A percentile compares a stretch with the other conserved stretches of the same genome.
Evolutionary conservation across 2,113 vertebrate species (phyloP).

Genomic region (Brevimyrus niger): DNA sequence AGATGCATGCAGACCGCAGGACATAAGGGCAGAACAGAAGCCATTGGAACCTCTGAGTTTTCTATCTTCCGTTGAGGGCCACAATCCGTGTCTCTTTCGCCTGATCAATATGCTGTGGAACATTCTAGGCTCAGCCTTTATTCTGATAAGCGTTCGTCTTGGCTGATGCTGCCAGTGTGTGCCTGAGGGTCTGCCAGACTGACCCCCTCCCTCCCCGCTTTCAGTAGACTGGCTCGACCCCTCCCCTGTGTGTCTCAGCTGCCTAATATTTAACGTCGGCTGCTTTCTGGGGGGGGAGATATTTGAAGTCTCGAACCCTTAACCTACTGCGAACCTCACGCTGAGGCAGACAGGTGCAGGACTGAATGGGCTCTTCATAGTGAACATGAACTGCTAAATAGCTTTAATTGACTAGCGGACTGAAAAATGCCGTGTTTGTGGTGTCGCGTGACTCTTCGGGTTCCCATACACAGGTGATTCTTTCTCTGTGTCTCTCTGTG

Average conservation of each 20-base stretch:
- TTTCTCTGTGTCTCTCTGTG: background rate
- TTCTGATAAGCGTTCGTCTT: background rate
- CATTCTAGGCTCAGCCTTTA: background rate
- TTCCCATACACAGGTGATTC: background rate
- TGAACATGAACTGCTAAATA: background rate
- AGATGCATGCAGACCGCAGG: background rate
- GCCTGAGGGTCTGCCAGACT: background rate
- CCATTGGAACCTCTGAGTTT: background rate
- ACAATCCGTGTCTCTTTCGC: background rate
- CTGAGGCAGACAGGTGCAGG: background rate
- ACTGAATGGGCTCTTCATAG: background rate
- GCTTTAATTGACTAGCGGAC: background rate
- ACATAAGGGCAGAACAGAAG: background rate
- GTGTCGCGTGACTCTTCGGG: background rate
- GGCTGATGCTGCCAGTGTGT: background rate
- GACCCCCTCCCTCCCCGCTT: background rate
- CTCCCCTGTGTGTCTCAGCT: background rate
- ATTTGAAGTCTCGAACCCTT: background rate
- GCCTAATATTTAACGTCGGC: background rate
- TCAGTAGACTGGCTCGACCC: background rate
- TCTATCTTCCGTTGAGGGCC: background rate
- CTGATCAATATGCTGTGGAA: background rate
- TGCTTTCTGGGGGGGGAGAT: background rate
- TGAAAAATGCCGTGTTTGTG: background rate
- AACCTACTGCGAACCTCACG: background rate